Evolutionary conservation across 2,797 vertebrate genomes (phyloP), one percentile per base, ranked within the genome.

Genomic region (Chelonia mydas): DNA sequence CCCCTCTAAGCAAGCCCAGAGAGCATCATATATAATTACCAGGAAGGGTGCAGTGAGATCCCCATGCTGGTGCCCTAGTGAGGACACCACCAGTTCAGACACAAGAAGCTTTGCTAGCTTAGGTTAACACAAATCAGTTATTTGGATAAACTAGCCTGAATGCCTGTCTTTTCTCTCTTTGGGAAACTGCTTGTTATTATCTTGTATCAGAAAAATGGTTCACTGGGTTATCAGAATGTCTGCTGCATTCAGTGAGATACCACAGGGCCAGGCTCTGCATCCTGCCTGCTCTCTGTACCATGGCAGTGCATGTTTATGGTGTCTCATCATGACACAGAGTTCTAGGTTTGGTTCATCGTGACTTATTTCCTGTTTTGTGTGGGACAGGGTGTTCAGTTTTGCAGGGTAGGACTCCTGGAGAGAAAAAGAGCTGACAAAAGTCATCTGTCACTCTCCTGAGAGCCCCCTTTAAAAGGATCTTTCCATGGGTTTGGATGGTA

Each of bases 401-500:
- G 27, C 27, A 31, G 57, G 28, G 57, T 28, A 28, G 11, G 12
- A 13, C 3, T 59, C 57, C 28, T 72, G 65, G 65, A 72, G 65
- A 72, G 33, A 45, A 80, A 68, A 81, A 8, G 1, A 1, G 65
- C 37, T 74, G 5, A 54, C 28, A 72, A n/a, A n/a, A 68, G 7
- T 10, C 37, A 33, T 57, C 41, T 33, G 10, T 55, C 47, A 31
- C 80, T 45, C 59, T 0, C 19, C 19, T 55, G 37, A n/a, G 45
- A 8, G 25, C 37, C 31, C 37, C 72, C 54, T 90, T n/a, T 51
- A n/a, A 25, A 57, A 55, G 2, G 5, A n/a, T 47, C 16, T 31
- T 74, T n/a, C 59, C 79, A n/a, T 0, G 49, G 0, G 16, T 33
- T 72, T 49, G 37, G 72, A 9, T 5, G 11, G 41, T 21, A 7